Evolutionary conservation across 2,888 invertebrate genomes (phyloP).

Genomic region (Stegana nigrithorax): DNA sequence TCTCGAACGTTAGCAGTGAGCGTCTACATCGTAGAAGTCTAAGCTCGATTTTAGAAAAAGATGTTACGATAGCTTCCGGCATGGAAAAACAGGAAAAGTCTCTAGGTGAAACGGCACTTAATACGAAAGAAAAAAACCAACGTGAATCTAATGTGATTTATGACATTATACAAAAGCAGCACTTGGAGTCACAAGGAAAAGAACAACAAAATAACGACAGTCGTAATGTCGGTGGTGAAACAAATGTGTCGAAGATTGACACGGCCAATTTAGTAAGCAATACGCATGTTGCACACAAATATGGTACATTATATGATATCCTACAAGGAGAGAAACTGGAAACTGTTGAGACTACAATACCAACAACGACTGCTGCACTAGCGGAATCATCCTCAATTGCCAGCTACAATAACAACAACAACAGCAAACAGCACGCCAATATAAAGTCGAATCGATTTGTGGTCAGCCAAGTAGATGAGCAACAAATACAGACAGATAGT

Average conservation of each 20-base stretch:
- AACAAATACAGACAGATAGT: conserved; percentile 25
- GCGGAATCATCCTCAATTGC: background rate
- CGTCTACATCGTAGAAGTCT: conserved; percentile 66
- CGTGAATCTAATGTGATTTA: conserved; percentile 65
- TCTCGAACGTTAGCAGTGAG: conserved; percentile 40
- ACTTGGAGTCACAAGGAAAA: conserved; percentile 14
- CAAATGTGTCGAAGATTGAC: conserved; percentile 7
- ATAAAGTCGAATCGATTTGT: conserved; percentile 52
- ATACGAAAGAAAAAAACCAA: conserved; percentile 32
- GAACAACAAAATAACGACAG: conserved; percentile 20
- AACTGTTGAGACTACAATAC: conserved; percentile 21
- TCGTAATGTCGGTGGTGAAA: conserved; percentile 31
- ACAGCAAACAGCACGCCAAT: conserved; percentile 25
- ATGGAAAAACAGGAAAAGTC: conserved; percentile 27
- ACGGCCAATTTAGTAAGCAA: conserved; percentile 33
- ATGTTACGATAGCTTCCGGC: conserved; percentile 12
- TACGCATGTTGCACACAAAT: conserved; percentile 49
- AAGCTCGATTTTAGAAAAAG: conserved; percentile 63
- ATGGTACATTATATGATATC: conserved; percentile 68
- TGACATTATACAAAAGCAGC: conserved; percentile 66
- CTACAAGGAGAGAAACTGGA: conserved; percentile 62
- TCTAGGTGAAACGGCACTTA: conserved; percentile 3
- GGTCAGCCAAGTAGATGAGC: conserved; percentile 66
- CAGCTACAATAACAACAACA: conserved; percentile 18
- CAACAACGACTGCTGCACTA: background rate